Conservation (phyloP, 2,797 vertebrate species). For the Synanceia verrucosa region DNA sequence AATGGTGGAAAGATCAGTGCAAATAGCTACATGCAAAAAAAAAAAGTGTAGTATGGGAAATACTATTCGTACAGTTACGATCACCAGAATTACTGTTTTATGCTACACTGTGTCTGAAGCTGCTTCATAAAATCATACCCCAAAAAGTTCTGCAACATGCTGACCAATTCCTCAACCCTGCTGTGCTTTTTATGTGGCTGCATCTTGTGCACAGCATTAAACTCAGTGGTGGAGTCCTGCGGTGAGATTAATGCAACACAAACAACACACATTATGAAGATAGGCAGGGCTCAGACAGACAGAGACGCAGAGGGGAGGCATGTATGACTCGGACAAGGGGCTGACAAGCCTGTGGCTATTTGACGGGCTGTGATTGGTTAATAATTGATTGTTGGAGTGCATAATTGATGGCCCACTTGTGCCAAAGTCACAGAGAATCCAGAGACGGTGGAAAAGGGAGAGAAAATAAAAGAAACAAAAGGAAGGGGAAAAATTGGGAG, state of each 20-base stretch:
- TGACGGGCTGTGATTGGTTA: constrained; percentile 72
- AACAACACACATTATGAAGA: constrained; percentile 41
- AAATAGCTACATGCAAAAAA: too few species aligned
- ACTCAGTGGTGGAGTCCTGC: constrained; percentile 28
- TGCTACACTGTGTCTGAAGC: constrained; percentile 5
- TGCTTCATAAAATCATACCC: constrained; percentile 19
- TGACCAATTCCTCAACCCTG: constrained; percentile 37
- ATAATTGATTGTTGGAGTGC: constrained; percentile 80
- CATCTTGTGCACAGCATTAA: constrained; percentile 32
- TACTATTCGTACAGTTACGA: background rate
- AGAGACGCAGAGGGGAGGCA: constrained; percentile 42
- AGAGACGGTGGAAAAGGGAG: constrained; percentile 26
- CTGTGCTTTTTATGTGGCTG: constrained; percentile 44
- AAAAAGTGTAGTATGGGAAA: background rate
- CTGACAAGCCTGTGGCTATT: constrained; percentile 72
- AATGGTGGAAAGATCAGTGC: constrained; percentile 45
- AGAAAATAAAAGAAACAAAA: constrained; percentile 9
- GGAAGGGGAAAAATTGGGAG: background rate
- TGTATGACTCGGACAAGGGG: constrained; percentile 58
- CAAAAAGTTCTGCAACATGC: constrained; percentile 14
- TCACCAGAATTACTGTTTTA: background rate
- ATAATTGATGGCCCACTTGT: constrained; percentile 81
- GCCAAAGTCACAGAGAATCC: constrained; percentile 62
- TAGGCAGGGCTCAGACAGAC: constrained; percentile 35
- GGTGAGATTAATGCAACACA: constrained; percentile 56